Conservation (phyloP, 1,140 invertebrate species). For the Musca domestica region DNA sequence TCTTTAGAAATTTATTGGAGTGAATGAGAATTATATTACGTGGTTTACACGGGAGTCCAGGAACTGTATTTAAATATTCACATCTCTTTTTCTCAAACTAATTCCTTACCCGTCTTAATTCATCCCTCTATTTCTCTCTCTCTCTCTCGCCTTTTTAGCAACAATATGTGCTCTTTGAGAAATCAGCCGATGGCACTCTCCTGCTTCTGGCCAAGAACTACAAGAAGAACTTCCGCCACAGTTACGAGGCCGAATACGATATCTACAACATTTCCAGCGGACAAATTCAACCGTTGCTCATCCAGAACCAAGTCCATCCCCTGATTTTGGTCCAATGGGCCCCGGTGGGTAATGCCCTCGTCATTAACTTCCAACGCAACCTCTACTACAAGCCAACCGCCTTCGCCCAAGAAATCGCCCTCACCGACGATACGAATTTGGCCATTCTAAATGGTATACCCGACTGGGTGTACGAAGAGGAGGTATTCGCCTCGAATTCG, state of each 20-base stretch:
- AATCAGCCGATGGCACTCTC: slow-evolving; percentile 44
- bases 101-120: too few relatives aligned
- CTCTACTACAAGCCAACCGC: slow-evolving; percentile 68
- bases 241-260: slow-evolving; percentile 59
- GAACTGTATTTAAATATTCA: too few relatives aligned
- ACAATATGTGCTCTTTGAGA: slow-evolving; percentile 44
- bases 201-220: slow-evolving; percentile 45
- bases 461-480: slow-evolving; percentile 86
- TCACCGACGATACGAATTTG: slow-evolving; percentile 63
- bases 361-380: slow-evolving; percentile 76
- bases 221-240: slow-evolving; percentile 62
- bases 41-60: too few relatives aligned
- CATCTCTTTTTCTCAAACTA: too few relatives aligned
- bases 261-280: slow-evolving; percentile 58
- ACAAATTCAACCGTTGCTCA: slow-evolving; percentile 51
- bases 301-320: slow-evolving; percentile 32
- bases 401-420: slow-evolving; percentile 47
- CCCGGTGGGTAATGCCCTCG: slow-evolving; percentile 60
- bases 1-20: too few relatives aligned
- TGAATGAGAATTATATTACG: too few relatives aligned
- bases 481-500: slow-evolving; percentile 79
- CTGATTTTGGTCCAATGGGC: slow-evolving; percentile 45
- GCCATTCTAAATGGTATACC: slow-evolving; percentile 75
- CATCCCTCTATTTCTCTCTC: background rate
- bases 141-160: background rate